Percentiles rank a stretch among this genome's conserved stretches.
These are phyloP conservation scores for Chaetops frenatus DNA, from an alignment of 2,113 vertebrate genomes.

Conservation along the genomic window DNA sequence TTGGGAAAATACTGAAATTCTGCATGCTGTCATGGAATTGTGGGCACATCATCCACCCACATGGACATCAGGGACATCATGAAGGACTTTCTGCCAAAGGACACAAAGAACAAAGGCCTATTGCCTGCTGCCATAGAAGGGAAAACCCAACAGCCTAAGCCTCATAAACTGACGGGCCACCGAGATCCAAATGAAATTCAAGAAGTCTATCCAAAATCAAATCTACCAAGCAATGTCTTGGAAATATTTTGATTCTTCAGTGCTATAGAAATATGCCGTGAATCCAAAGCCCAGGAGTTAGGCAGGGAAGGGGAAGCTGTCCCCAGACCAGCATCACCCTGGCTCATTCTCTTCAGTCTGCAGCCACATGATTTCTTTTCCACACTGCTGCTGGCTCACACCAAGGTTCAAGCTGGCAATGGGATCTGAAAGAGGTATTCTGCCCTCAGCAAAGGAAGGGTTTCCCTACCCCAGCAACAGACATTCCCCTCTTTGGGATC, in stretches of 20 bases:
- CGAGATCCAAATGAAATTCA: background rate
- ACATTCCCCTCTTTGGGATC: background rate
- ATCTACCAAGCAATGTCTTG: background rate
- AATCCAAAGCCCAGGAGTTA: background rate
- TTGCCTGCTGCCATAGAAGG: background rate
- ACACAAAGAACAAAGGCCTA: background rate
- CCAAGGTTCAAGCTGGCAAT: background rate
- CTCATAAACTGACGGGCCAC: background rate
- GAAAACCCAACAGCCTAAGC: background rate
- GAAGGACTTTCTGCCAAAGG: background rate
- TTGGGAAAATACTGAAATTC: background rate
- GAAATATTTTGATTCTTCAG: background rate
- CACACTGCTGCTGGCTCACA: background rate
- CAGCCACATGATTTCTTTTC: background rate
- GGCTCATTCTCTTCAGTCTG: background rate
- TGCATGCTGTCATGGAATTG: background rate
- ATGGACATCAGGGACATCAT: accelerated
- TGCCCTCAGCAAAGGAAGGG: background rate
- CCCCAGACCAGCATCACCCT: background rate
- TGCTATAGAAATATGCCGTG: background rate
- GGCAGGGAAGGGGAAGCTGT: background rate
- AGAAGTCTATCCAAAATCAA: background rate
- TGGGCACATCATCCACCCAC: background rate
- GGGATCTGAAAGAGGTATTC: background rate
- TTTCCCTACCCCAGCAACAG: background rate